phyloP scores from a whole-genome alignment of 2,888 invertebrate species.

The Platycheirus rosarum region DNA sequence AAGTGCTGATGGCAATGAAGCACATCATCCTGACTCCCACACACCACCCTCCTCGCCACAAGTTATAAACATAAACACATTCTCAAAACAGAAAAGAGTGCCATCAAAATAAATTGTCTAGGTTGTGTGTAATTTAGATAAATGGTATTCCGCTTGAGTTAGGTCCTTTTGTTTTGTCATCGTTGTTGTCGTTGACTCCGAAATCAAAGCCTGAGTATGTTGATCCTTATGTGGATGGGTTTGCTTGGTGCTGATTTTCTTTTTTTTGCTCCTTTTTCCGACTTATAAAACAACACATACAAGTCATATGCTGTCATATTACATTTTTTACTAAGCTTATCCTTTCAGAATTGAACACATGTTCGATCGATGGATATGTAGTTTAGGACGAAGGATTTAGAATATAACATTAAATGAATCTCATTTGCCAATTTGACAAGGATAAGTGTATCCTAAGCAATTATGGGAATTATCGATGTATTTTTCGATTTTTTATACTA shows the following conservation, averaged over 20 bases:
- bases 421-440: slow-evolving; percentile 64
- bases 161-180: slow-evolving; percentile 61
- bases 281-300: slow-evolving; percentile 1
- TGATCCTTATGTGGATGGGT: slow-evolving; percentile 37
- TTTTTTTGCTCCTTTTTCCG: not conserved
- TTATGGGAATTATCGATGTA: slow-evolving; percentile 51
- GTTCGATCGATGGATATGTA: not conserved
- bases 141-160: slow-evolving; percentile 62
- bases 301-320: slow-evolving; percentile 25
- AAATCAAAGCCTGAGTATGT: slow-evolving; percentile 1
- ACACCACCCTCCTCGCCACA: not conserved
- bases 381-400: slow-evolving; percentile 3
- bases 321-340: slow-evolving; percentile 22
- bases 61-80: slow-evolving; percentile 48
- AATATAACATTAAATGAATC: slow-evolving; percentile 49
- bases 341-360: slow-evolving; percentile 24
- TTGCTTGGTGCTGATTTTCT: slow-evolving; percentile 20
- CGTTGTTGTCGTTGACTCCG: slow-evolving; percentile 13
- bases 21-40: not conserved
- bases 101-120: slow-evolving; percentile 69
- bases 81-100: slow-evolving; percentile 44
- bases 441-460: slow-evolving; percentile 41
- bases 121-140: slow-evolving; percentile 73
- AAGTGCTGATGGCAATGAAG: not conserved
- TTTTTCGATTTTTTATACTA: slow-evolving; percentile 14